A percentile compares a stretch with the other conserved stretches of the same genome.
Evolutionary conservation across 2,113 vertebrate genomes (phyloP).

Genomic region (Gallinago jamesoni): DNA sequence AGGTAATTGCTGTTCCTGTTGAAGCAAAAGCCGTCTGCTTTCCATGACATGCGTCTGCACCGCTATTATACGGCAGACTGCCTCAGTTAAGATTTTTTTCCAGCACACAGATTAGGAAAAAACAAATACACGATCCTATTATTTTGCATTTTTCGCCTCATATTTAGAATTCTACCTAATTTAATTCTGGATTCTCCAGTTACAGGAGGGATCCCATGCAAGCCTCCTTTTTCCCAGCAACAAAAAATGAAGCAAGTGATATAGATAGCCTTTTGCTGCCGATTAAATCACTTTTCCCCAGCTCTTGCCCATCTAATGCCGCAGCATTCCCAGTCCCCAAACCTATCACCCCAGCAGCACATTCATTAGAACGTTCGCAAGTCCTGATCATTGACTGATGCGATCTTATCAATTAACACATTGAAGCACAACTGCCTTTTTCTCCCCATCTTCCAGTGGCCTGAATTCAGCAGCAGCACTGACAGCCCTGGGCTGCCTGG

Average conservation of each 20-base stretch:
- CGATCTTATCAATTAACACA: constrained; percentile 46
- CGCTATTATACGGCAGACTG: neutral
- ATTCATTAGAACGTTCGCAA: neutral
- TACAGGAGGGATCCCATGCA: neutral
- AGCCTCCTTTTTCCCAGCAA: neutral
- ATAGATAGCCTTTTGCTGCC: neutral
- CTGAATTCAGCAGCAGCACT: constrained; percentile 47
- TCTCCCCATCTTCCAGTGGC: constrained; percentile 12
- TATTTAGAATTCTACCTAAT: neutral
- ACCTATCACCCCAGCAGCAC: neutral
- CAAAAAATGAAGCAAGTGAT: constrained; percentile 14
- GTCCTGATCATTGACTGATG: constrained; percentile 43
- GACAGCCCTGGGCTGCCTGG: constrained; percentile 21
- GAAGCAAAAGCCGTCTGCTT: constrained; percentile 15
- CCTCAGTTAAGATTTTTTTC: neutral
- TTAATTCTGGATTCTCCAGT: neutral
- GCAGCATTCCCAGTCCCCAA: constrained; percentile 18
- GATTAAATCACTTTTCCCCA: neutral
- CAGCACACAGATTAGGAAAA: neutral
- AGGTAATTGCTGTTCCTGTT: neutral
- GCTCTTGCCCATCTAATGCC: constrained; percentile 8
- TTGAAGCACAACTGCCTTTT: constrained; percentile 19
- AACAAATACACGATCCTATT: neutral
- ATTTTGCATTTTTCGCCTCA: neutral
- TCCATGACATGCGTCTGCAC: neutral